Conservation (phyloP, 1,140 invertebrate genomes). For the Episyrphus balteatus region DNA sequence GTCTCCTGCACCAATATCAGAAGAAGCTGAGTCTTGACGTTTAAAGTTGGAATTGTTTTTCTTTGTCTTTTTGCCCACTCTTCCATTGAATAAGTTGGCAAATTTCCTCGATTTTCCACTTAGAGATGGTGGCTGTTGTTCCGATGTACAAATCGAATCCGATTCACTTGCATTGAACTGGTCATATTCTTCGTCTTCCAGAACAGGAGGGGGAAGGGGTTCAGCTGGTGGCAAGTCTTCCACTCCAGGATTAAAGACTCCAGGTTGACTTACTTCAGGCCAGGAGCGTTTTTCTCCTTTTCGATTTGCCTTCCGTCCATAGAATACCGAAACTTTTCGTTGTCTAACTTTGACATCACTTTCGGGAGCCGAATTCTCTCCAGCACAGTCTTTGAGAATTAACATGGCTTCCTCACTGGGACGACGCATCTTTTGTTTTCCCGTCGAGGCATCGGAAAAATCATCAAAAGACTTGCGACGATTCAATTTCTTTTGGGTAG, state of each 20-base stretch:
- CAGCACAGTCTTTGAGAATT: conserved; percentile 38
- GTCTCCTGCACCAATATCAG: conserved; percentile 2
- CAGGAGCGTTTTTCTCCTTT: conserved; percentile 22
- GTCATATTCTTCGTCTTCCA: background rate
- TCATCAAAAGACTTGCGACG: conserved; percentile 50
- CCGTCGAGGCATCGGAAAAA: conserved; percentile 40
- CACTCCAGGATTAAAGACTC: too few species aligned
- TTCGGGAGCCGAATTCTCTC: conserved; percentile 23
- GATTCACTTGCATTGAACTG: conserved; percentile 20
- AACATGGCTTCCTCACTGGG: conserved; percentile 68
- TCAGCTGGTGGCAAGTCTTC: too few species aligned
- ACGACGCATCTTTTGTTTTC: conserved; percentile 45
- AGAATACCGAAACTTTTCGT: conserved; percentile 26
- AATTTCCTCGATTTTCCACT: background rate
- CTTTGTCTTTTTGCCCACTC: conserved; percentile 1
- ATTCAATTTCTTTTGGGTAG: conserved; percentile 18
- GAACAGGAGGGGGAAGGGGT: too few species aligned
- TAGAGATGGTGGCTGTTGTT: conserved; percentile 5
- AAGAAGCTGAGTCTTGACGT: conserved; percentile 25
- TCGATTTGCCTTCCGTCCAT: conserved; percentile 18
- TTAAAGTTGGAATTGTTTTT: conserved; percentile 9
- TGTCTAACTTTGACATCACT: conserved; percentile 4
- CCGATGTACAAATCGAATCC: conserved; percentile 15
- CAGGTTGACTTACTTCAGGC: conserved; percentile 16
- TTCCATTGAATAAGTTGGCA: background rate